Percentiles rank a stretch among this genome's conserved stretches.
These are phyloP conservation scores for Aplodontia rufa DNA, from an alignment of 2,113 vertebrate genomes.

Conservation along the genomic window DNA sequence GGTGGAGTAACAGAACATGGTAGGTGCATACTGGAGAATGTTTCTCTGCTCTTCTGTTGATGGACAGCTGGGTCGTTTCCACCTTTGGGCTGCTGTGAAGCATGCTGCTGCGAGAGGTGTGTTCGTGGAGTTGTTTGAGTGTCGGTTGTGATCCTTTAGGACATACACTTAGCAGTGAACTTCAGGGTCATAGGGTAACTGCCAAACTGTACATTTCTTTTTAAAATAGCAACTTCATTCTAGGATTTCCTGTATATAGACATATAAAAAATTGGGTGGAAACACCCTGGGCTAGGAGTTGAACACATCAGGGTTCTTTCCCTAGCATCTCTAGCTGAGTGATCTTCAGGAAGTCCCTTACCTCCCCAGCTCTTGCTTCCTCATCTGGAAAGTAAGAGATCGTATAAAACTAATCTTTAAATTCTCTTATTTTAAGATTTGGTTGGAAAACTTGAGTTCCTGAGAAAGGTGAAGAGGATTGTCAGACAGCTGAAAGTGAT, in stretches of 20 bases:
- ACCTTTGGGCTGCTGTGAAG: not conserved
- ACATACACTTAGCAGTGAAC: not conserved
- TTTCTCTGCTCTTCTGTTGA: fast-evolving
- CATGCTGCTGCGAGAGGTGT: too few relatives aligned
- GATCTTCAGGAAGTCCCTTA: not conserved
- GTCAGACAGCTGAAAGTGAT: not conserved
- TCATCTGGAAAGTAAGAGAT: not conserved
- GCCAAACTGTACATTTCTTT: not conserved
- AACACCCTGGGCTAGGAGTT: not conserved
- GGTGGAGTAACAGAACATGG: not conserved
- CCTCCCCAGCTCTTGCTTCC: not conserved
- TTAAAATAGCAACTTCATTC: not conserved
- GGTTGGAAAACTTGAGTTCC: not conserved
- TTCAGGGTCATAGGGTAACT: not conserved
- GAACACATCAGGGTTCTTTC: not conserved
- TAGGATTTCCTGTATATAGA: not conserved
- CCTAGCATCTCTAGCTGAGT: not conserved
- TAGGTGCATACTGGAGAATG: not conserved
- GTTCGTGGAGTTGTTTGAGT: not conserved
- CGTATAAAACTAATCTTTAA: not conserved
- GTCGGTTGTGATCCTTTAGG: not conserved
- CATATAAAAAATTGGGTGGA: not conserved
- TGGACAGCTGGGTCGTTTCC: not conserved
- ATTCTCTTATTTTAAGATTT: not conserved
- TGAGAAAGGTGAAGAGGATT: not conserved